A percentile compares a stretch with the other conserved stretches of the same genome.
These are phyloP conservation scores for Solen grandis DNA, from an alignment of 1,140 invertebrate species.

Conservation along the genomic window DNA sequence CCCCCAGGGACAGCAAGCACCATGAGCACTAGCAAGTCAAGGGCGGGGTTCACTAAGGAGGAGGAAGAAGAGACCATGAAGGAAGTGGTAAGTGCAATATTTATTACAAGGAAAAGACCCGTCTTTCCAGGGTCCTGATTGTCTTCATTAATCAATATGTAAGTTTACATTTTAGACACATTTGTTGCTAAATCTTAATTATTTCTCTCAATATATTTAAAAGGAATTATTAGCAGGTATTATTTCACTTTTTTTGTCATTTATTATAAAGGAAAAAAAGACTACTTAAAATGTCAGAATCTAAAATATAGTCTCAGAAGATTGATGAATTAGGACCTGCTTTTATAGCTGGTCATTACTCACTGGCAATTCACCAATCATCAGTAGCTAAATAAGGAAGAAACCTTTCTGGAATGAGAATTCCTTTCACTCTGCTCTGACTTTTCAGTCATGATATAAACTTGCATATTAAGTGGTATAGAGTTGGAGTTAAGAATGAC, in stretches of 20 bases:
- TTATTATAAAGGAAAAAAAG: not conserved
- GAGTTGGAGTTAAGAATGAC: too few relatives aligned
- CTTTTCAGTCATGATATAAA: too few relatives aligned
- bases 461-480: too few relatives aligned
- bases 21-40: not conserved
- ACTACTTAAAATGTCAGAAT: too few relatives aligned
- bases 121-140: not conserved
- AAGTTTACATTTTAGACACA: not conserved
- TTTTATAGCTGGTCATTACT: too few relatives aligned
- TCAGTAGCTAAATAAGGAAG: too few relatives aligned
- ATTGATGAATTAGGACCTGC: too few relatives aligned
- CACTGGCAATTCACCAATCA: too few relatives aligned
- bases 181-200: not conserved
- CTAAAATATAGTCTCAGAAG: too few relatives aligned
- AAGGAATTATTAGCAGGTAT: not conserved
- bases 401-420: too few relatives aligned
- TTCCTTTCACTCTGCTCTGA: too few relatives aligned
- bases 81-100: constrained; percentile 38
- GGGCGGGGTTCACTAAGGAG: not conserved
- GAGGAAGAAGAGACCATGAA: constrained; percentile 53
- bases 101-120: not conserved
- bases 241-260: not conserved
- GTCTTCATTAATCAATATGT: not conserved
- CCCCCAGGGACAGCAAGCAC: not conserved
- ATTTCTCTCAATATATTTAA: not conserved